Evolutionary conservation across 2,113 vertebrate species (phyloP), one percentile per base, ranked within the genome.

Genomic region (Miniopterus natalensis): DNA sequence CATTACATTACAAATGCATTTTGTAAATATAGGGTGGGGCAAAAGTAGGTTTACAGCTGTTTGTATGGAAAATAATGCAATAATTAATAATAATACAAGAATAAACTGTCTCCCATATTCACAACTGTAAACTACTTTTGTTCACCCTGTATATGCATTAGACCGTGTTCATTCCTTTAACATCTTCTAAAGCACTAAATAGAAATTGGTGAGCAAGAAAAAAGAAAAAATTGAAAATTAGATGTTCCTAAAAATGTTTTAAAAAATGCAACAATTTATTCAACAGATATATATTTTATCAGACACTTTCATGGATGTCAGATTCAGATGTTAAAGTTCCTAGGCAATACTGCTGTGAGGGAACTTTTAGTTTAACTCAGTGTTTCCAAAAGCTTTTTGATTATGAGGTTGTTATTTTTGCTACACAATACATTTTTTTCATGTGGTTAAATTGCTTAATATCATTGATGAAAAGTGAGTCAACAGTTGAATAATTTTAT

Each of bases 241-340:
- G 47, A 31, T 90, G 31, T 21, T 1, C 8, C 2, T 63, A 27
- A 2, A 86, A 66, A 75, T 2, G 31, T 92, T 92, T 88, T 40
- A 47, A 3, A n/a, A 85, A 68, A 25, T 61, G 6, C 8, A 40
- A 61, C 45, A 61, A 25, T 84, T 79, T 73, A 47, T 73, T 80
- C 13, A 85, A 29, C 18, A 75, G 31, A 86, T 49, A 90, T 75
- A 53, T 51, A 42, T 61, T 94, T 92, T 85, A 31, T 90, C 59
- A 90, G 29, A 31, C 2, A 25, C 42, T 68, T 13, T 55, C 63
- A 6, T 71, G 68, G 40, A 36, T 91, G 12, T 63, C 45, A 45
- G 5, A 21, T n/a, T 90, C 20, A 23, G 15, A 31, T 63, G 55
- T 51, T 84, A 27, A 85, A 74, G 66, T 14, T 3, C 70, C 12